Base-by-base conservation (phyloP, 2,888 invertebrate species). In the Germaria angustata region DNA sequence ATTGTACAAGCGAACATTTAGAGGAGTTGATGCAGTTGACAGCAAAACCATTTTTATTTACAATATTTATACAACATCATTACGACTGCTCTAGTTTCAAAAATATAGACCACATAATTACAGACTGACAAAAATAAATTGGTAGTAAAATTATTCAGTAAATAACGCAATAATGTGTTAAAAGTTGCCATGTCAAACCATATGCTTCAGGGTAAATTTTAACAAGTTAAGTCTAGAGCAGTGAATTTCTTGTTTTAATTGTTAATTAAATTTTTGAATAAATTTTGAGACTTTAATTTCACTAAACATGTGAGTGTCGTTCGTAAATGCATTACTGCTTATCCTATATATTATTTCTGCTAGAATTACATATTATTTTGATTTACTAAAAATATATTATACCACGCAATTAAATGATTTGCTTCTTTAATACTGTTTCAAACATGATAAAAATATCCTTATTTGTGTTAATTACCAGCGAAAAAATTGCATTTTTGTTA, bases 61-160 rank as follows among this genome's bases (percentile, higher is more conserved):
- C 13, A 77, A 65, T 41, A 77, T 68, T 41, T 39, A 51, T 72
- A 61, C 61, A 69, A 53, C 77, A 51, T 59, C 69, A 69, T 78
- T 76, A 66, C 49, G 34, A 49, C n/a, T 71, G 71, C 49, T 28
- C 55, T 32, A 78, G 71, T 71, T 78, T 57, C 6, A 7, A 65
- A n/a, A 57, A 39, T 55, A 39, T 17, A 36, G 15, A 78, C 78
- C 65, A 71, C 61, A 78, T 61, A 65, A 63, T 57, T 71, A 65
- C 55, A 63, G 44, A 57, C 71, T 78, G 78, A 65, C 71, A 65
- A 53, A 78, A 63, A 71, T 78, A 71, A 63, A 65, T 39, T 63
- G 51, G 7, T 71, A 71, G 17, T 32, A 63, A 55, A 71, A 11
- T 22, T 17, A 32, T 65, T 13, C 39, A 65, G 20, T 46, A 66